These are phyloP conservation scores for Indicator indicator DNA, from an alignment of 2,113 vertebrate genomes.

Conservation along the genomic window DNA sequence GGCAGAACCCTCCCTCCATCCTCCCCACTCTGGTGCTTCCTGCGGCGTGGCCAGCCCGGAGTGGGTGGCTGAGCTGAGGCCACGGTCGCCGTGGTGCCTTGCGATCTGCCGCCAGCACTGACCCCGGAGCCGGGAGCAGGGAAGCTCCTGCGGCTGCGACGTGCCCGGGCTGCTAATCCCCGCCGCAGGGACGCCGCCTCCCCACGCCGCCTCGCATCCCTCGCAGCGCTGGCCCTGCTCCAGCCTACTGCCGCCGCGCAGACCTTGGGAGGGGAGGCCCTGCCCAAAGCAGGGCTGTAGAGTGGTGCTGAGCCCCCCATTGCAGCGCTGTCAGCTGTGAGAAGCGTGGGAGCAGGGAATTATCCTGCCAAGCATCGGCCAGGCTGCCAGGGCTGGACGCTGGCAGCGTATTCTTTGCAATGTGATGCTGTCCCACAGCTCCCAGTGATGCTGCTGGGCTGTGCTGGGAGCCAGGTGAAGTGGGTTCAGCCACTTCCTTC, in stretches of 20 bases:
- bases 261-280: neutral
- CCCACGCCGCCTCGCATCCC: neutral
- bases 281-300: neutral
- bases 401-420: neutral
- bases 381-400: neutral
- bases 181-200: neutral
- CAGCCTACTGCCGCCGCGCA: neutral
- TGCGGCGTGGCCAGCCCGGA: fast-evolving
- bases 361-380: fast-evolving
- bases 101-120: neutral
- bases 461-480: neutral
- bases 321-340: fast-evolving
- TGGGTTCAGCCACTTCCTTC: neutral
- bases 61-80: neutral
- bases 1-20: neutral
- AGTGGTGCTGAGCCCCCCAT: neutral
- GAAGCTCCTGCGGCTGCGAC: conserved; percentile 47
- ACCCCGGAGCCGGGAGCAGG: neutral
- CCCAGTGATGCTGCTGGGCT: neutral
- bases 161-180: conserved; percentile 50
- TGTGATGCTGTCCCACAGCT: neutral
- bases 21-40: neutral
- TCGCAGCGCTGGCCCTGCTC: neutral
- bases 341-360: neutral
- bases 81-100: fast-evolving